Evolutionary conservation across 2,888 invertebrate species (phyloP), one percentile per base, ranked within the genome.

Genomic region (Stictocephala bisonia): DNA sequence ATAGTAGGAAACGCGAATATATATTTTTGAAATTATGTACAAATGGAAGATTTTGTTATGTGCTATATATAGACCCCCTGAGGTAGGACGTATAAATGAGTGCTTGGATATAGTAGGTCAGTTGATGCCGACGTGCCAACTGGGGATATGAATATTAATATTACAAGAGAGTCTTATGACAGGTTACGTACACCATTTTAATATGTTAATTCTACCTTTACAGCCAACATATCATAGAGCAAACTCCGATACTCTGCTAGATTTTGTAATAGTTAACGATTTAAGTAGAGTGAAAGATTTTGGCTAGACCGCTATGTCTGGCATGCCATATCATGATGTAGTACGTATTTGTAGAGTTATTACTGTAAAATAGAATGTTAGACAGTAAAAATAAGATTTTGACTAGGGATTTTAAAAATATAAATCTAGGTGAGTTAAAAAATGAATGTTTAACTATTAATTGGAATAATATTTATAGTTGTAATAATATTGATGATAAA

Each of bases 1-100:
- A 53, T 53, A 7, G 27, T 53, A 53, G 13, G 24, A 53, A 53
- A 26, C 53, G n/a, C 7, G 53, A 53, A 26, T 53, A 26, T 13
- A 2, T 53, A 7, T n/a, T 53, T 26, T 13, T 53, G 53, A 53
- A 24, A 53, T 53, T 26, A 7, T 1, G 24, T n/a, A 7, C 2
- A n/a, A n/a, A 6, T 53, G 26, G n/a, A n/a, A n/a, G n/a, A n/a
- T n/a, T n/a, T n/a, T n/a, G n/a, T n/a, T n/a, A n/a, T n/a, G n/a
- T n/a, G n/a, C n/a, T n/a, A n/a, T n/a, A n/a, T n/a, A n/a, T n/a
- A n/a, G 20, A n/a, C n/a, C n/a, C n/a, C n/a, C n/a, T n/a, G n/a
- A n/a, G n/a, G n/a, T n/a, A n/a, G n/a, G n/a, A n/a, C n/a, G n/a
- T n/a, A n/a, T n/a, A n/a, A n/a, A n/a, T n/a, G n/a, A n/a, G n/a